A percentile compares a stretch with the other conserved stretches of the same genome.
Conservation (phyloP, 2,113 vertebrate genomes). For the Myiozetetes cayanensis region DNA sequence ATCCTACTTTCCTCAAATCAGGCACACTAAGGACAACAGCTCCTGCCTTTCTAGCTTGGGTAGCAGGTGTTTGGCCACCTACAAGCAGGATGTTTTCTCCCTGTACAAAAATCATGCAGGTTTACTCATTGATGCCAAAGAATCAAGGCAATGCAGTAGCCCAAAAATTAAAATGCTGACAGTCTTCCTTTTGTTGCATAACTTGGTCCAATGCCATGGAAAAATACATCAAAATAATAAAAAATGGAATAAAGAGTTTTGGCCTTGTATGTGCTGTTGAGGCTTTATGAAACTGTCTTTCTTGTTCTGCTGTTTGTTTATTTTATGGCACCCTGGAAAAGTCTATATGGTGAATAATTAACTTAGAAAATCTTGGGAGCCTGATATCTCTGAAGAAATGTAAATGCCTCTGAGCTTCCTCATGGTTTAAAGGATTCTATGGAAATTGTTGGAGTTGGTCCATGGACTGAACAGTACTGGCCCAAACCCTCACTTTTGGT, state of each 20-base stretch:
- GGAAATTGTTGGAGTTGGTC: not conserved
- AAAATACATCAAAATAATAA: conserved; percentile 49
- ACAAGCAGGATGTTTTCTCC: conserved; percentile 66
- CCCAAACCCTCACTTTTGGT: not conserved
- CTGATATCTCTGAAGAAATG: not conserved
- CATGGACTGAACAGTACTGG: not conserved
- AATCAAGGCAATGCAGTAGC: conserved; percentile 46
- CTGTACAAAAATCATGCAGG: conserved; percentile 27
- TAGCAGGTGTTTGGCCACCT: conserved; percentile 80
- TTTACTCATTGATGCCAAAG: conserved; percentile 48
- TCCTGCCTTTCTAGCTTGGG: conserved; percentile 66
- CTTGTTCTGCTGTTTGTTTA: not conserved
- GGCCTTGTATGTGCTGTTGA: not conserved
- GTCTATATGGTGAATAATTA: conserved; percentile 12
- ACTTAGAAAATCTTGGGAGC: not conserved
- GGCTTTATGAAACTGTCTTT: conserved; percentile 1
- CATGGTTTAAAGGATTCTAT: not conserved
- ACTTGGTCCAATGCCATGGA: conserved; percentile 60
- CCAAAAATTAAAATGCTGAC: conserved; percentile 58
- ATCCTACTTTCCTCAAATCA: conserved; percentile 65
- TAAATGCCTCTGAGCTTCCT: conserved; percentile 3
- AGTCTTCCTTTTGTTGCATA: conserved; percentile 38
- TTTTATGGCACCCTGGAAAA: not conserved
- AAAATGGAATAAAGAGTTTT: conserved; percentile 32
- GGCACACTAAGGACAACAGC: conserved; percentile 72